A percentile compares a stretch with the other conserved stretches of the same genome.
Evolutionary conservation across 1,140 invertebrate species (phyloP).

Genomic region (Rhysida immarginata): DNA sequence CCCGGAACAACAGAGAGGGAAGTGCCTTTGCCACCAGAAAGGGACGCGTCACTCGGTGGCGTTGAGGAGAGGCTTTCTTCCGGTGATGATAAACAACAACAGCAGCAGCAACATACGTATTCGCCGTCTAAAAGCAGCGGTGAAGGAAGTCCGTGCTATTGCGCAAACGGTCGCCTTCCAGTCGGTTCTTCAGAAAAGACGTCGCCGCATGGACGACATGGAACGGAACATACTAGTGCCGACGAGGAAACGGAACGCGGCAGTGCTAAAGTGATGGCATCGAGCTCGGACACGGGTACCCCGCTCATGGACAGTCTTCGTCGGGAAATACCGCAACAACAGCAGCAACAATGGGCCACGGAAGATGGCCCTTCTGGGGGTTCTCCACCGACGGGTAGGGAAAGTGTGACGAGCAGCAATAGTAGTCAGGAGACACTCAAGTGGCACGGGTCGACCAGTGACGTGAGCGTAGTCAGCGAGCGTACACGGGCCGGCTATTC

Average conservation of each 20-base stretch:
- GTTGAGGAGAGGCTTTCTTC: no score
- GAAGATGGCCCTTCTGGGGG: slow-evolving; percentile 12
- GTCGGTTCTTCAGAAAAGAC: no score
- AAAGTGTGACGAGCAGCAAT: slow-evolving; percentile 46
- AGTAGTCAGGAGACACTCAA: slow-evolving; percentile 66
- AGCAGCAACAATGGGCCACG: slow-evolving; percentile 6
- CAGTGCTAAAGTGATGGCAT: no score
- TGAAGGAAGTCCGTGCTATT: neutral
- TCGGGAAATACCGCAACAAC: slow-evolving; percentile 21
- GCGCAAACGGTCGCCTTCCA: neutral
- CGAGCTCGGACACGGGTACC: slow-evolving; percentile 28
- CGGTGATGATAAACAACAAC: no score
- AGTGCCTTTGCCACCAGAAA: no score
- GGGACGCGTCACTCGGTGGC: no score
- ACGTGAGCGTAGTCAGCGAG: slow-evolving; percentile 49
- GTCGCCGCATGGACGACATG: neutral
- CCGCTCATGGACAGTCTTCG: slow-evolving; percentile 54
- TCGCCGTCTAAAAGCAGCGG: slow-evolving; percentile 18
- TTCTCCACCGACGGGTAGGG: slow-evolving; percentile 38
- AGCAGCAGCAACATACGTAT: slow-evolving; percentile 9
- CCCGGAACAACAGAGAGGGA: no score
- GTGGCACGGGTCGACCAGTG: slow-evolving; percentile 63
- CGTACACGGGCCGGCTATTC: slow-evolving; percentile 16
- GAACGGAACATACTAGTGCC: neutral
- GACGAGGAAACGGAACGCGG: neutral